phyloP scores from a whole-genome alignment of 2,113 vertebrate species.

The Sprattus sprattus region DNA sequence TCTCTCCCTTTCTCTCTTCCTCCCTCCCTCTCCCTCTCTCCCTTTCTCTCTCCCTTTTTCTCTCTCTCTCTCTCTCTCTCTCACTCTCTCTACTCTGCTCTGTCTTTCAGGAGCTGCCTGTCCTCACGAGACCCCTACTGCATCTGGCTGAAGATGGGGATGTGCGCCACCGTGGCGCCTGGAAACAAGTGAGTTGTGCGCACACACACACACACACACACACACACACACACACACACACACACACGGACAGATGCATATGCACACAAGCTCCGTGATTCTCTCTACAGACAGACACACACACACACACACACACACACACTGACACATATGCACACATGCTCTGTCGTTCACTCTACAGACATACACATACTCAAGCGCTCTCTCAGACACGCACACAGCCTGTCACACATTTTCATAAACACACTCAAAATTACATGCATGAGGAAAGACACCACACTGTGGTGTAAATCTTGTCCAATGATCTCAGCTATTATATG shows the following conservation, averaged over 20 bases:
- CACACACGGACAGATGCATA: not conserved
- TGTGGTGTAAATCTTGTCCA: not conserved
- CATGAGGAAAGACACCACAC: not conserved
- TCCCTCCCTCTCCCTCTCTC: conserved; percentile 25
- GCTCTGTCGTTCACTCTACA: not conserved
- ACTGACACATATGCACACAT: not conserved
- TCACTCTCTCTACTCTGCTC: conserved; percentile 2
- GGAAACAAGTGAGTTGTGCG: conserved; percentile 72
- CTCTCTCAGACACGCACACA: not conserved
- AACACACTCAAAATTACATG: not conserved
- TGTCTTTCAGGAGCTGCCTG: conserved; percentile 78
- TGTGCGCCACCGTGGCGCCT: conserved; percentile 71
- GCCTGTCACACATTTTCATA: not conserved
- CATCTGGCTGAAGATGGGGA: conserved; percentile 78
- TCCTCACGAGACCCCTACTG: conserved; percentile 87
- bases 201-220: not conserved
- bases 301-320: not conserved
- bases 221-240: not conserved
- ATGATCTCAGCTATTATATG: not conserved
- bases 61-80: conserved; percentile 11
- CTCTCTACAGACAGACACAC: not conserved
- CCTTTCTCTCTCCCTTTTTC: not conserved
- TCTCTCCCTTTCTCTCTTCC: not conserved
- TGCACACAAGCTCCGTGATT: not conserved
- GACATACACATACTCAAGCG: not conserved